Evolutionary conservation across 2,113 vertebrate species (phyloP).

Genomic region (Bucco capensis): DNA sequence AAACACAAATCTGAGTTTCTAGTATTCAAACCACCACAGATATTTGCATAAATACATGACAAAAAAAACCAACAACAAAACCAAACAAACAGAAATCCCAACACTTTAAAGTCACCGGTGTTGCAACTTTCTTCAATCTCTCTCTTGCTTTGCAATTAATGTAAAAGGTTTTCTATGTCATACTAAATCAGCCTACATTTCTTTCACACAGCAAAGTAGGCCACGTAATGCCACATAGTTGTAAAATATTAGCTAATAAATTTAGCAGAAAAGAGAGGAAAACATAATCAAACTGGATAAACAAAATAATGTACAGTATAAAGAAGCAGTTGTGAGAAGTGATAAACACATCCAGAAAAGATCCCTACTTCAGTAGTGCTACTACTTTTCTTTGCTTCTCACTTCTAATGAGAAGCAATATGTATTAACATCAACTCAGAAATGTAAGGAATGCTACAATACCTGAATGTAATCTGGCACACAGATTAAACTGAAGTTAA

Average conservation of each 20-base stretch:
- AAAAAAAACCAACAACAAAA: too few relatives aligned
- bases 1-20: slow-evolving; percentile 12
- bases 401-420: neutral
- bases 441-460: slow-evolving; percentile 49
- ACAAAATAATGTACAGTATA: neutral
- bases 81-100: too few relatives aligned
- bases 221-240: neutral
- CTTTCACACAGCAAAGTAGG: too few relatives aligned
- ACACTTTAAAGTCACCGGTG: neutral
- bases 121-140: neutral
- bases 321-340: neutral
- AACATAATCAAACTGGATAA: neutral
- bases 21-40: neutral
- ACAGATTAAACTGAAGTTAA: neutral
- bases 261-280: neutral
- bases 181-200: too few relatives aligned
- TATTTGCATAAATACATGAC: neutral
- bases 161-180: neutral
- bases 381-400: neutral
- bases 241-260: neutral
- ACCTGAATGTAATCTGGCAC: slow-evolving; percentile 27
- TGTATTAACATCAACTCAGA: neutral
- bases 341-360: neutral
- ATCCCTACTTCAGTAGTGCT: neutral
- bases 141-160: neutral